Conservation (phyloP, 2,113 vertebrate genomes). For the Accipiter cooperii region DNA sequence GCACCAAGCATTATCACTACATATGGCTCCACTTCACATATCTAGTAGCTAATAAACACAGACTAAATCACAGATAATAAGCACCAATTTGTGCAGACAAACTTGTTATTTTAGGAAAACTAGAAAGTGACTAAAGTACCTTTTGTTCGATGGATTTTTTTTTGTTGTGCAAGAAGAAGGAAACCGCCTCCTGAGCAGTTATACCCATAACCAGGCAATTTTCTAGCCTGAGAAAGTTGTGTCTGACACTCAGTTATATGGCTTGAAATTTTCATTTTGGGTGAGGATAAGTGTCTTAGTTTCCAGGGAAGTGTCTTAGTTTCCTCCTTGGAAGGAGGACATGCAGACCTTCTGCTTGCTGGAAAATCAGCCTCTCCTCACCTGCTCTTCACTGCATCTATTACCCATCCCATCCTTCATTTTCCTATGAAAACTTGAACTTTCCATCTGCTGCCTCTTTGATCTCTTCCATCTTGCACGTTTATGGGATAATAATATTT, state of each 20-base stretch:
- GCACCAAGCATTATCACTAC: not conserved
- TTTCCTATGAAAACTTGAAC: not conserved
- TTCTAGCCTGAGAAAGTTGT: not conserved
- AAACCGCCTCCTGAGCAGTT: not conserved
- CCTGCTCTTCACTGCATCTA: not conserved
- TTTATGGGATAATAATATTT: not conserved
- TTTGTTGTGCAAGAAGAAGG: not conserved
- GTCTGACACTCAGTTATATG: not conserved
- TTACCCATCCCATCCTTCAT: not conserved
- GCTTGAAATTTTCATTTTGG: not conserved
- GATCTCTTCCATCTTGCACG: not conserved
- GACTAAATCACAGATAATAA: not conserved
- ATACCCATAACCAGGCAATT: not conserved
- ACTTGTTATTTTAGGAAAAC: not conserved
- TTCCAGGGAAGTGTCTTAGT: not conserved
- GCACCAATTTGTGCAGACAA: not conserved
- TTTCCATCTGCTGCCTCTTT: not conserved
- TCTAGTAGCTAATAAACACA: not conserved
- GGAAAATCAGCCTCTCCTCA: not conserved
- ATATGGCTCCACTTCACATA: not conserved
- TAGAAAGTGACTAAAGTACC: not conserved
- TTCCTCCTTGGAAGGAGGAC: not conserved
- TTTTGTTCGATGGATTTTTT: not conserved
- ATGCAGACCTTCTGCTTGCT: not conserved
- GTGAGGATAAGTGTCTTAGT: not conserved